Percentiles rank a stretch among this genome's conserved stretches.
Conservation (phyloP, 2,888 invertebrate genomes). For the Rhogogaster chlorosoma region DNA sequence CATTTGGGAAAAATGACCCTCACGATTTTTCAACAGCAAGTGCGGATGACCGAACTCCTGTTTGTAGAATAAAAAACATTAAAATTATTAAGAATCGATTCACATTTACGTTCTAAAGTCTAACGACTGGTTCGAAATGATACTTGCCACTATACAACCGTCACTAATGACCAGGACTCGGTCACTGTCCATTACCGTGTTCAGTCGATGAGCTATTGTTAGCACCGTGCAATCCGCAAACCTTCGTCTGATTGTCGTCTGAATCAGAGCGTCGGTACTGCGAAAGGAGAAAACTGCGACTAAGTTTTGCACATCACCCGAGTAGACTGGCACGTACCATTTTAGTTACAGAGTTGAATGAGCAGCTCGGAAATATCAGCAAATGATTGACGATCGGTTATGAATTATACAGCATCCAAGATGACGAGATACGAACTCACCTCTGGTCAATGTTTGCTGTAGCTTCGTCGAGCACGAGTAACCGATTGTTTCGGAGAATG, state of each 20-base stretch:
- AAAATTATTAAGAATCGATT: neutral
- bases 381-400: no score
- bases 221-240: constrained; percentile 82
- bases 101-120: neutral
- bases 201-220: constrained; percentile 90
- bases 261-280: constrained; percentile 81
- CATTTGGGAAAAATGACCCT: constrained; percentile 85
- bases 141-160: constrained; percentile 82
- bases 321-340: no score
- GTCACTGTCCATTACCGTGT: constrained; percentile 97
- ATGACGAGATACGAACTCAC: constrained; percentile 70
- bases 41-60: constrained; percentile 87
- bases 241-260: constrained; percentile 80
- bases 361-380: no score
- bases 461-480: constrained; percentile 85
- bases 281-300: constrained; percentile 26
- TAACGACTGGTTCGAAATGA: neutral
- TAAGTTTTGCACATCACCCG: no score
- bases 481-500: constrained; percentile 82
- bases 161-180: constrained; percentile 92
- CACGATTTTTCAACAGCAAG: constrained; percentile 81
- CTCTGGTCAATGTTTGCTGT: constrained; percentile 85
- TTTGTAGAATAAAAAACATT: constrained; percentile 44
- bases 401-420: neutral
- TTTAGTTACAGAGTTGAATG: no score